A percentile compares a stretch with the other conserved stretches of the same genome.
phyloP scores from a whole-genome alignment of 2,888 invertebrate genomes.

The Oithona nana region DNA sequence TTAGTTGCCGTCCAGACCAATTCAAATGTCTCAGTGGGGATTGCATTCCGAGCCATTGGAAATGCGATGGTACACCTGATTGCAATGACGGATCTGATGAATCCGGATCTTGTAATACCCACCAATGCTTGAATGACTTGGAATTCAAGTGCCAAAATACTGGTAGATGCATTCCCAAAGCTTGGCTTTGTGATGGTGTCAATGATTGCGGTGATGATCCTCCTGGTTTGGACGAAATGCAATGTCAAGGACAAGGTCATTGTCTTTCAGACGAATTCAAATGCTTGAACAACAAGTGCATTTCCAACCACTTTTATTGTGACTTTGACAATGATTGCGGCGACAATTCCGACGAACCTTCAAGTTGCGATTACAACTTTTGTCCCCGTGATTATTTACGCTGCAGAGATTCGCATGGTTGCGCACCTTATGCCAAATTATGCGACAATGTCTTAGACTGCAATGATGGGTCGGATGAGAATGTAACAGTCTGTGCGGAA shows the following conservation, averaged over 20 bases:
- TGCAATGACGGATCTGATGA: conserved; percentile 13
- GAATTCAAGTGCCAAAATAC: conserved; percentile 43
- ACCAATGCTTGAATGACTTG: neutral
- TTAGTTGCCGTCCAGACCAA: conserved; percentile 33
- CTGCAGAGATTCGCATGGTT: conserved; percentile 32
- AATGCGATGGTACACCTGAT: conserved; percentile 16
- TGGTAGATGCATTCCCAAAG: conserved; percentile 45
- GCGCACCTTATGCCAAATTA: conserved; percentile 52
- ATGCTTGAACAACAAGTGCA: conserved; percentile 40
- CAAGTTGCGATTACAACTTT: conserved; percentile 14
- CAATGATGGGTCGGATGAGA: conserved; percentile 57
- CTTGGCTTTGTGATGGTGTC: conserved; percentile 51
- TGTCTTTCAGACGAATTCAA: conserved; percentile 30
- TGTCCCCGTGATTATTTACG: conserved; percentile 42
- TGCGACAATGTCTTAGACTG: conserved; percentile 59
- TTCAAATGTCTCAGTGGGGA: conserved; percentile 41
- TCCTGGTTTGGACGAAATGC: conserved; percentile 20
- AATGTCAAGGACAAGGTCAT: neutral
- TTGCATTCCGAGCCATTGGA: conserved; percentile 38
- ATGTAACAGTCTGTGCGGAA: conserved; percentile 44
- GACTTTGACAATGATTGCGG: conserved; percentile 42
- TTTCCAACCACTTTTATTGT: conserved; percentile 42
- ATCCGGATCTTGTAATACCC: neutral
- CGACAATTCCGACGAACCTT: conserved; percentile 41
- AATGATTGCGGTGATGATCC: conserved; percentile 42